Evolutionary conservation across 1,140 invertebrate species (phyloP).

Genomic region (Heliothis virescens): DNA sequence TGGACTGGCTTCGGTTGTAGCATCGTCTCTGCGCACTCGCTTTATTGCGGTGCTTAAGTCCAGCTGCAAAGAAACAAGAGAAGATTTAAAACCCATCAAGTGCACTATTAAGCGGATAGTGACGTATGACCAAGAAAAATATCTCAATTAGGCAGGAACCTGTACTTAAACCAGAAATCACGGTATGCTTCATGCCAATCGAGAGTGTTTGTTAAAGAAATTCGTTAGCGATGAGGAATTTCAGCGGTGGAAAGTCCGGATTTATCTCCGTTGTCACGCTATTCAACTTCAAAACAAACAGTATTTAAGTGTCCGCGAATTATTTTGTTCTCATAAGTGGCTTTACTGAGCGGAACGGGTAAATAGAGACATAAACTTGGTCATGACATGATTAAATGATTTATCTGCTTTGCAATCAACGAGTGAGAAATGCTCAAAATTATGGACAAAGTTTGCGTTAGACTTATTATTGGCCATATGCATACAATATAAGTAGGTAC

Average conservation of each 20-base stretch:
- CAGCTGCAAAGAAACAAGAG: slow-evolving; percentile 61
- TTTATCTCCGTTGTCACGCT: slow-evolving; percentile 21
- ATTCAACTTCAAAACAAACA: slow-evolving; percentile 30
- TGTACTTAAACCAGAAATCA: too few relatives aligned
- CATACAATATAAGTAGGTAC: too few relatives aligned
- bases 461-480: too few relatives aligned
- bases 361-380: slow-evolving; percentile 10
- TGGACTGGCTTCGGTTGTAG: neutral
- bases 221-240: slow-evolving; percentile 41
- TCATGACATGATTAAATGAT: neutral
- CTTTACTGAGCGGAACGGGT: slow-evolving; percentile 8
- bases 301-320: neutral
- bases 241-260: slow-evolving; percentile 13
- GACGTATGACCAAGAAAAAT: too few relatives aligned
- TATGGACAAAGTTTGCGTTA: neutral
- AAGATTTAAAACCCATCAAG: neutral
- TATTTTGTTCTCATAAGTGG: neutral
- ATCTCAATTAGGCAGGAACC: too few relatives aligned
- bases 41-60: slow-evolving; percentile 75
- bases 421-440: neutral
- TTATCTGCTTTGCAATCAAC: neutral
- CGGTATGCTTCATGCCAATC: neutral
- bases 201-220: slow-evolving; percentile 23
- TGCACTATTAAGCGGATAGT: too few relatives aligned
- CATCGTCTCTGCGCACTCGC: slow-evolving; percentile 54